phyloP scores from a whole-genome alignment of 2,113 vertebrate genomes.

The Capreolus pygargus region DNA sequence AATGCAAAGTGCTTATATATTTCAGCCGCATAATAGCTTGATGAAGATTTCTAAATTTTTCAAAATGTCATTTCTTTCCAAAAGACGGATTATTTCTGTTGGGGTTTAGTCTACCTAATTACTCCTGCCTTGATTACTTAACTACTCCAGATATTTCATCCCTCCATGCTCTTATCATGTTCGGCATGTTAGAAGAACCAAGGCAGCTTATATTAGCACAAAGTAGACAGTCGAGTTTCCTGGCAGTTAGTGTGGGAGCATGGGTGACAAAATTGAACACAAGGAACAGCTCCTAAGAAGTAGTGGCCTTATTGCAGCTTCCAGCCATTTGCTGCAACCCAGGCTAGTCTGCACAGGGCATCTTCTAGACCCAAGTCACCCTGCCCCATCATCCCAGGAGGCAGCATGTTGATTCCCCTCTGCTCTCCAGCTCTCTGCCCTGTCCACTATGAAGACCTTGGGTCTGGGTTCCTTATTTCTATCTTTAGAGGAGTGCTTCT shows the following conservation, averaged over 20 bases:
- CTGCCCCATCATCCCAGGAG: neutral
- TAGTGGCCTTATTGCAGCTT: neutral
- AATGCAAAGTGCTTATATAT: conserved; percentile 74
- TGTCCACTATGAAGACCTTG: neutral
- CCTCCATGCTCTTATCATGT: neutral
- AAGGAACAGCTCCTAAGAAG: neutral
- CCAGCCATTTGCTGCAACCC: neutral
- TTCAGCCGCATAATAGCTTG: conserved; percentile 75
- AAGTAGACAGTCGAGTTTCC: conserved; percentile 35
- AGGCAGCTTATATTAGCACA: conserved; percentile 36
- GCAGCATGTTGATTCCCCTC: neutral
- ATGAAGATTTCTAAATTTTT: conserved; percentile 85
- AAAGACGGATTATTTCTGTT: conserved; percentile 80
- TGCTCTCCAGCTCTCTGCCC: neutral
- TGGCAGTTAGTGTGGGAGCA: neutral
- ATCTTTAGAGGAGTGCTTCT: neutral
- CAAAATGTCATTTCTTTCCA: conserved; percentile 79
- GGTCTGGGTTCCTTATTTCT: neutral
- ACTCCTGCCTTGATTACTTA: conserved; percentile 81
- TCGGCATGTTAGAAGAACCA: conserved; percentile 7
- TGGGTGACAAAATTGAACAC: neutral
- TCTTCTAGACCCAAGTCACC: neutral
- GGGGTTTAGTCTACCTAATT: conserved; percentile 81
- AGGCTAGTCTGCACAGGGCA: neutral
- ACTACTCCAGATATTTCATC: conserved; percentile 77